Percentiles rank a stretch among this genome's conserved stretches.
Conservation (phyloP, 2,113 vertebrate genomes). For the Corvus hawaiiensis region DNA sequence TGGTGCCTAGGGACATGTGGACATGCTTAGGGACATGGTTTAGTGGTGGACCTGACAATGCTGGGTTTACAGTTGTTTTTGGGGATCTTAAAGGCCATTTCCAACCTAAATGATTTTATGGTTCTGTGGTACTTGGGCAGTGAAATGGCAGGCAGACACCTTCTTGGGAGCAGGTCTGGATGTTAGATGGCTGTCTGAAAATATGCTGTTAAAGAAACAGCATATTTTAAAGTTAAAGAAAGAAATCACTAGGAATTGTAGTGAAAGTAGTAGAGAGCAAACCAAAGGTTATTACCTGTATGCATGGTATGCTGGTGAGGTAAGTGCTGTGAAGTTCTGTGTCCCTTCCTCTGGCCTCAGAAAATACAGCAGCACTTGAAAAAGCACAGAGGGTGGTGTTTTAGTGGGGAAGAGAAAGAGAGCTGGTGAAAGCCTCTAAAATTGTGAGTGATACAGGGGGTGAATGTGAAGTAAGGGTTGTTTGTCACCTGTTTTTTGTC, state of each 20-base stretch:
- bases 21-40: background rate
- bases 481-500: background rate
- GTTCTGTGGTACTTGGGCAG: background rate
- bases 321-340: background rate
- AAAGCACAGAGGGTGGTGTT: background rate
- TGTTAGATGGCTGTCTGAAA: background rate
- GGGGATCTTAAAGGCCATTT: background rate
- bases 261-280: background rate
- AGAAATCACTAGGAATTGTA: background rate
- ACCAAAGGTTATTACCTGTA: background rate
- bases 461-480: background rate
- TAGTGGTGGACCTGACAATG: background rate
- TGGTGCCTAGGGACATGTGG: background rate
- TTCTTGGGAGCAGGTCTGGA: background rate
- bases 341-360: background rate
- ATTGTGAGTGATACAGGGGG: background rate
- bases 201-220: too few relatives aligned
- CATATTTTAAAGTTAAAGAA: background rate
- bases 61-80: background rate
- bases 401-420: background rate
- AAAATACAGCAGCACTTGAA: background rate
- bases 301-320: background rate
- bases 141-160: background rate
- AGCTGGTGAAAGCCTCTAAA: background rate
- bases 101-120: background rate